A percentile compares a stretch with the other conserved stretches of the same genome.
phyloP scores from a whole-genome alignment of 2,888 invertebrate genomes.

The Apamea epomidion region DNA sequence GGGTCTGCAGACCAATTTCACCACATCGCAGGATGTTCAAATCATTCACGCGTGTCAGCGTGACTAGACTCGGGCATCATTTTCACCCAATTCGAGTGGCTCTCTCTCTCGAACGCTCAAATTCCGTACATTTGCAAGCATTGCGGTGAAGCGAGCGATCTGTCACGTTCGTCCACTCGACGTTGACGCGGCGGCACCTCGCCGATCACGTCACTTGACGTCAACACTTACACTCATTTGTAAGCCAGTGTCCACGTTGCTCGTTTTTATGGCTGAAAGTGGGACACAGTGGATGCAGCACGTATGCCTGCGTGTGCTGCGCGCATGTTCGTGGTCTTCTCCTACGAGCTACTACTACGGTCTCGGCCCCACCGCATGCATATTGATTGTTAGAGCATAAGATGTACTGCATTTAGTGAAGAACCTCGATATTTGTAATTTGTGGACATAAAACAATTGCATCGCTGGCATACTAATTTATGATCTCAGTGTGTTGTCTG shows the following conservation, averaged over 20 bases:
- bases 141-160: constrained; percentile 25
- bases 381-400: not conserved
- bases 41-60: constrained; percentile 41
- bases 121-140: constrained; percentile 34
- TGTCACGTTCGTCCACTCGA: constrained; percentile 29
- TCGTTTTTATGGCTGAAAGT: not conserved
- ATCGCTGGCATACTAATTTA: not conserved
- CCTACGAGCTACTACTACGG: not conserved
- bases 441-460: not conserved
- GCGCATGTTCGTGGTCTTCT: too few relatives aligned
- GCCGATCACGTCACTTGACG: not conserved
- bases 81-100: constrained; percentile 38
- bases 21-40: constrained; percentile 27
- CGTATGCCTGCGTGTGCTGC: not conserved
- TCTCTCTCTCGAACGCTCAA: constrained; percentile 36
- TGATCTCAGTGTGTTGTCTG: too few relatives aligned
- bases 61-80: constrained; percentile 21
- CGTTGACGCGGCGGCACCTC: not conserved
- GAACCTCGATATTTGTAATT: not conserved
- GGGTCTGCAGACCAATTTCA: not conserved
- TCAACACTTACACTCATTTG: constrained; percentile 17
- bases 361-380: not conserved
- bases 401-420: not conserved
- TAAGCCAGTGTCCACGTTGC: not conserved
- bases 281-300: not conserved